Conservation (phyloP, 2,888 invertebrate species). For the Plebejus argus region DNA sequence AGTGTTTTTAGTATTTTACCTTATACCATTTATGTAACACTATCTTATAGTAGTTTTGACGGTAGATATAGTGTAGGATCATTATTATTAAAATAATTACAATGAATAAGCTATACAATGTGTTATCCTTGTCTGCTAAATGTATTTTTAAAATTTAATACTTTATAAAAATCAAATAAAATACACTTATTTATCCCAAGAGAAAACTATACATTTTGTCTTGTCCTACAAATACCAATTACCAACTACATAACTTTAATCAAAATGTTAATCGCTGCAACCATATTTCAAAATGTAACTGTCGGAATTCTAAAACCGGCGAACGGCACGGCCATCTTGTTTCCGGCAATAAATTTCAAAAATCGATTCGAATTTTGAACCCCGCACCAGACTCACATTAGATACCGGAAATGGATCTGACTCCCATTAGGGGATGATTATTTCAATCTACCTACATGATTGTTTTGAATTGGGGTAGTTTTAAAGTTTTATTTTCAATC, state of each 20-base stretch:
- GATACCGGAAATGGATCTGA: slow-evolving; percentile 12
- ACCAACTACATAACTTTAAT: background rate
- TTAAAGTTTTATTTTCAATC: background rate
- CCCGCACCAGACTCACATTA: slow-evolving; percentile 15
- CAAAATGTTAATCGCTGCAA: background rate
- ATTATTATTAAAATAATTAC: background rate
- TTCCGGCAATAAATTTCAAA: slow-evolving; percentile 21
- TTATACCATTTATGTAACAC: background rate
- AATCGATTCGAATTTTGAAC: slow-evolving; percentile 15
- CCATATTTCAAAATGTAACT: slow-evolving; percentile 14
- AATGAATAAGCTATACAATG: too few species aligned
- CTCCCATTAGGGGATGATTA: slow-evolving; percentile 20
- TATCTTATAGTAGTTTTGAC: too few species aligned
- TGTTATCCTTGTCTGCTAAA: too few species aligned
- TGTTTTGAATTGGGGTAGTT: slow-evolving; percentile 11
- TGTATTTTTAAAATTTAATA: too few species aligned
- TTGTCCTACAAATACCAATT: background rate
- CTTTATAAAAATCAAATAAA: too few species aligned
- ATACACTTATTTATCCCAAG: too few species aligned
- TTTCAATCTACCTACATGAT: slow-evolving; percentile 16
- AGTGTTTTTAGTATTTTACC: background rate
- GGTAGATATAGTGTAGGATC: background rate
- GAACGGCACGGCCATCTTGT: slow-evolving; percentile 18
- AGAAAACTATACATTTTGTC: background rate
- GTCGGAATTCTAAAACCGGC: slow-evolving; percentile 11